These are phyloP conservation scores for Tridacna crocea DNA, from an alignment of 2,888 invertebrate genomes.

Conservation along the genomic window DNA sequence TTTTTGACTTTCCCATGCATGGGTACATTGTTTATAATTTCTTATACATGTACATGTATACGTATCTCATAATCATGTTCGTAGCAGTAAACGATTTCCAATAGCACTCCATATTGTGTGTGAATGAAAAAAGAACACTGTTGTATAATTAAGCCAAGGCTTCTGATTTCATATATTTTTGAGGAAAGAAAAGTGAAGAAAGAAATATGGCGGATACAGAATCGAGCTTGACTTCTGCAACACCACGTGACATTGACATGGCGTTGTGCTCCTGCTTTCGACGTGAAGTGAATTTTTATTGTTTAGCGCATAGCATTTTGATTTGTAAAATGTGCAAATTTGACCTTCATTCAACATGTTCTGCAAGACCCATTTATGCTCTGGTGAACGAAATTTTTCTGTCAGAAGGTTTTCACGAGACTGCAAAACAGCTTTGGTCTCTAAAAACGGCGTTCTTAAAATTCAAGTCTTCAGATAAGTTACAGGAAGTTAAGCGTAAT, in stretches of 20 bases:
- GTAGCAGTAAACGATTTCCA: no score
- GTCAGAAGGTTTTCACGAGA: not conserved
- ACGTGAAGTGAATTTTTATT: constrained; percentile 10
- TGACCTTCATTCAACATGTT: not conserved
- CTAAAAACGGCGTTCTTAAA: constrained; percentile 7
- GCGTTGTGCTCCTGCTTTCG: not conserved
- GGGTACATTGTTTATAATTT: no score
- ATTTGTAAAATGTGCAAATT: constrained; percentile 12
- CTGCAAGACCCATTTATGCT: not conserved
- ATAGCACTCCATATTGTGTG: no score
- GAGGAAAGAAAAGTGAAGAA: not conserved
- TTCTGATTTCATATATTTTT: no score
- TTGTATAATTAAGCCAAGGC: no score
- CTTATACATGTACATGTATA: no score
- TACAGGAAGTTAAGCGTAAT: not conserved
- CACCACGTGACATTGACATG: not conserved
- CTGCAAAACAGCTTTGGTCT: not conserved
- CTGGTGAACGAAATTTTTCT: not conserved
- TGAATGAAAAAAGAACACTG: no score
- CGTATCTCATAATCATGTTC: no score
- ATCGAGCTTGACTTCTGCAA: not conserved
- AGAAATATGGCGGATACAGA: not conserved
- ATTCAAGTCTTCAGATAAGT: not conserved
- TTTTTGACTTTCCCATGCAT: no score
- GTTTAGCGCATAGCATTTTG: not conserved